Conservation (phyloP, 2,888 invertebrate species). For the Malacosoma neustria region DNA sequence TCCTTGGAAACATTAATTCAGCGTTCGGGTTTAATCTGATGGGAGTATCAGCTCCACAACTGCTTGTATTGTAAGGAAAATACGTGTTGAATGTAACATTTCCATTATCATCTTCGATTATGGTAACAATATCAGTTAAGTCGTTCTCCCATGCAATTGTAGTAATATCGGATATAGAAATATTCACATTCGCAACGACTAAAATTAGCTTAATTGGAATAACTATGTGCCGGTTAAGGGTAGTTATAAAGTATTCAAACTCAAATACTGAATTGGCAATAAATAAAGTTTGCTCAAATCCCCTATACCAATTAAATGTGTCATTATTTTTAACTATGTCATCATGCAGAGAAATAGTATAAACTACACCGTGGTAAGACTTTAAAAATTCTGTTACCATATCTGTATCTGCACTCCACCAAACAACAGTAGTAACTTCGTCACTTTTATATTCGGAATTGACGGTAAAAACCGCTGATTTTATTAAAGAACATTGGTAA, state of each 20-base stretch:
- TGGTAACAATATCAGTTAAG: constrained; percentile 30
- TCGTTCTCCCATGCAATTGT: constrained; percentile 33
- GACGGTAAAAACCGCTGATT: constrained; percentile 24
- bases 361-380: constrained; percentile 22
- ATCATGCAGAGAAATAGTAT: constrained; percentile 16
- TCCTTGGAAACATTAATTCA: constrained; percentile 27
- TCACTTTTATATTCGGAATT: constrained; percentile 23
- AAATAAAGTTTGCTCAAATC: constrained; percentile 32
- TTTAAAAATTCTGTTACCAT: constrained; percentile 22
- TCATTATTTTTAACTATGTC: constrained; percentile 10
- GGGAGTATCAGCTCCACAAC: constrained; percentile 30
- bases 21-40: constrained; percentile 16
- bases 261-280: constrained; percentile 25
- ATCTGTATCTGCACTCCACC: constrained; percentile 18
- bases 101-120: constrained; percentile 17
- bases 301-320: constrained; percentile 13
- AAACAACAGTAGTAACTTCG: constrained; percentile 26
- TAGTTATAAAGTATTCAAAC: constrained; percentile 22
- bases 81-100: constrained; percentile 28
- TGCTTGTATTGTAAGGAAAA: constrained; percentile 29
- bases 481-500: constrained; percentile 8
- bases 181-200: constrained; percentile 19
- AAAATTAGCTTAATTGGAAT: constrained; percentile 28
- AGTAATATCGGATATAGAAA: constrained; percentile 18
- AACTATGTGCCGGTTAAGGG: constrained; percentile 22